Evolutionary conservation across 2,797 vertebrate genomes (phyloP).

Genomic region (Paguma larvata): DNA sequence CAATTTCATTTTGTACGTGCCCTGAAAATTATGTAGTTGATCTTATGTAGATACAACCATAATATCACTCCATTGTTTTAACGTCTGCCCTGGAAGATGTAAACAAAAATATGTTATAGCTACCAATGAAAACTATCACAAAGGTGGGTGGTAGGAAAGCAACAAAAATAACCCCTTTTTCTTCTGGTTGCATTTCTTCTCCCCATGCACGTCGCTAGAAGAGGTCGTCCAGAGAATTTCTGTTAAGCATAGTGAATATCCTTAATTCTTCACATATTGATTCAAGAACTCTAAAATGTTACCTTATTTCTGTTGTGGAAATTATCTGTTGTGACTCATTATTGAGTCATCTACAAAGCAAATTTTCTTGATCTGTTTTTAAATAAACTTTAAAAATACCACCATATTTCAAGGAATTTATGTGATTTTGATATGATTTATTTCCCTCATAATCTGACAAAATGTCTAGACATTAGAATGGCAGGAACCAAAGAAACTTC

Average conservation of each 20-base stretch:
- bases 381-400: background rate
- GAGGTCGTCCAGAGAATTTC: background rate
- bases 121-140: slow-evolving; percentile 5
- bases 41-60: background rate
- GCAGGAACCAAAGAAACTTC: slow-evolving; percentile 28
- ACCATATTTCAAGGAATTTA: background rate
- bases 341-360: background rate
- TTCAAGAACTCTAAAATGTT: slow-evolving; percentile 12
- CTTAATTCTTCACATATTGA: background rate
- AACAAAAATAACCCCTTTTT: background rate
- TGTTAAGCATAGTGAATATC: background rate
- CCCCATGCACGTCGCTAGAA: background rate
- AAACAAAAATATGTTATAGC: slow-evolving; percentile 3
- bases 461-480: background rate
- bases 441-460: slow-evolving; percentile 5
- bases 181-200: background rate
- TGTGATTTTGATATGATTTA: background rate
- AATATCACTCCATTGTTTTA: background rate
- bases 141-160: background rate
- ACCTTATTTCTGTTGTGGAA: background rate
- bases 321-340: background rate
- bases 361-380: background rate
- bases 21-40: background rate
- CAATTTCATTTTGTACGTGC: background rate
- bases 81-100: background rate